These are phyloP conservation scores for Sparidentex hasta DNA, from an alignment of 2,797 vertebrate species.

Conservation along the genomic window DNA sequence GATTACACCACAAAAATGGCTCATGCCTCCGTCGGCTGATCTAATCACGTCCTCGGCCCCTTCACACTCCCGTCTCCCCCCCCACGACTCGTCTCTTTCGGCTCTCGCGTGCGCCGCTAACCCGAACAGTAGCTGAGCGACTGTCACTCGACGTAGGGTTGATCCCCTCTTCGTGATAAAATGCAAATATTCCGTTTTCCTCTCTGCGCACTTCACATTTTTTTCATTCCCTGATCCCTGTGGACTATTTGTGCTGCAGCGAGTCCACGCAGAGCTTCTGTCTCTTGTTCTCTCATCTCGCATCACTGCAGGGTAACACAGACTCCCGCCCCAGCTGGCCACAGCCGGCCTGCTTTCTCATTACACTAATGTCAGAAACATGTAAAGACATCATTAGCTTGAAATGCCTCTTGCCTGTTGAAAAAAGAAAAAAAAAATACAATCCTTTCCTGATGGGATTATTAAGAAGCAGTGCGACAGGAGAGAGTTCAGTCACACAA, in stretches of 20 bases:
- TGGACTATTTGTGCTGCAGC: slow-evolving; percentile 41
- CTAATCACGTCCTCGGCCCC: slow-evolving; percentile 47
- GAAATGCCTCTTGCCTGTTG: slow-evolving; percentile 42
- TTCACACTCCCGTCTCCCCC: slow-evolving; percentile 30
- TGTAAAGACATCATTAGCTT: slow-evolving; percentile 63
- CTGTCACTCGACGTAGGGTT: background rate
- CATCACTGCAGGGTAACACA: slow-evolving; percentile 51
- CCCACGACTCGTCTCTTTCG: slow-evolving; percentile 16
- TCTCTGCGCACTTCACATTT: slow-evolving; percentile 6
- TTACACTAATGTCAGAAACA: slow-evolving; percentile 70
- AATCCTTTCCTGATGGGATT: slow-evolving; percentile 21
- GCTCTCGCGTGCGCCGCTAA: background rate
- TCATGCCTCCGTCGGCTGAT: slow-evolving; percentile 46
- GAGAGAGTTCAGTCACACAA: slow-evolving; percentile 1
- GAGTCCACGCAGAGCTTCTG: slow-evolving; percentile 24
- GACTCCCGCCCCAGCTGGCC: slow-evolving; percentile 44
- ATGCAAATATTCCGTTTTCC: slow-evolving; percentile 24
- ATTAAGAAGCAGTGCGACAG: slow-evolving; percentile 23
- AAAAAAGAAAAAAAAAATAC: background rate
- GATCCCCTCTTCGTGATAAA: slow-evolving; percentile 22
- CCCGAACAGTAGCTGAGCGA: slow-evolving; percentile 11
- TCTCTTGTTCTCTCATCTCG: slow-evolving; percentile 30
- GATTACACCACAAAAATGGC: slow-evolving; percentile 52
- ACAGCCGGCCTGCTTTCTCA: slow-evolving; percentile 53
- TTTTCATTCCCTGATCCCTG: slow-evolving; percentile 13